These are phyloP conservation scores for Nipponacmea schrenckii DNA, from an alignment of 2,888 invertebrate species.

Conservation along the genomic window DNA sequence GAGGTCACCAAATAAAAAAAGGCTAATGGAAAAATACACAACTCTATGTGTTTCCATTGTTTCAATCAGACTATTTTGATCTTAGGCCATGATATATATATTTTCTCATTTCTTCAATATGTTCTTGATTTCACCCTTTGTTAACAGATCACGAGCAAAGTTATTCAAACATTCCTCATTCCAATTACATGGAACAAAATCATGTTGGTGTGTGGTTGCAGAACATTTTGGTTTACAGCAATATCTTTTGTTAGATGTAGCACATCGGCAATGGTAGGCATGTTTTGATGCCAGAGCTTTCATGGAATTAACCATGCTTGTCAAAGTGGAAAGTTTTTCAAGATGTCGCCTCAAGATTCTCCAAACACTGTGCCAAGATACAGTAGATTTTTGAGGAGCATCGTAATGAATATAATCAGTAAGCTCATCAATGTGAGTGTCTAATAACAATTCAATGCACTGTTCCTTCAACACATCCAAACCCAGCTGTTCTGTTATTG, in stretches of 20 bases:
- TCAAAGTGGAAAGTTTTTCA: background rate
- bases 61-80: too few species aligned
- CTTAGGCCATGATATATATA: too few species aligned
- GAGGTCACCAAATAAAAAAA: too few species aligned
- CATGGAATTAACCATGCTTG: background rate
- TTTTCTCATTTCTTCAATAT: background rate
- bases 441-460: background rate
- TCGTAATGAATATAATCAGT: background rate
- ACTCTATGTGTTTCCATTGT: too few species aligned
- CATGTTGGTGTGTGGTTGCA: background rate
- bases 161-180: background rate
- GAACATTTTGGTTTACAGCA: conserved; percentile 6
- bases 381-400: background rate
- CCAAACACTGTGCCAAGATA: conserved; percentile 2
- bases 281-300: conserved; percentile 1
- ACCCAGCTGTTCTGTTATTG: background rate
- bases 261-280: background rate
- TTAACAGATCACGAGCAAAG: background rate
- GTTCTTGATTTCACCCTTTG: conserved; percentile 1
- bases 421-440: background rate
- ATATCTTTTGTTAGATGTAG: conserved; percentile 3
- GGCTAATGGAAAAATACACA: too few species aligned
- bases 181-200: conserved; percentile 5
- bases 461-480: background rate
- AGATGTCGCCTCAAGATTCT: background rate